These are phyloP conservation scores for Phengaris alcon DNA, from an alignment of 2,888 invertebrate genomes.

Conservation along the genomic window DNA sequence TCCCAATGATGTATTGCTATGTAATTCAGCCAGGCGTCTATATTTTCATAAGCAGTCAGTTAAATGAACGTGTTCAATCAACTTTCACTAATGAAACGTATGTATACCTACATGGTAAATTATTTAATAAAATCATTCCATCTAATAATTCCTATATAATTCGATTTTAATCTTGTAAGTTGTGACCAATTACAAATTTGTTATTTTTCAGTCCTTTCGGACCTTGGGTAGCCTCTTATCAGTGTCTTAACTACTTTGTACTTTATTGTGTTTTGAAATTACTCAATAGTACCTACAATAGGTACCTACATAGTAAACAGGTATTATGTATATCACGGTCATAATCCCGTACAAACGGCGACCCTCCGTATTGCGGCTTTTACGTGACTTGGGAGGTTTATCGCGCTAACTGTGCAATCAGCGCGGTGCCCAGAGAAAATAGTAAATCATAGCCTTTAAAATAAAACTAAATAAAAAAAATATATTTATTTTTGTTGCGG, in stretches of 20 bases:
- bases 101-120: no score
- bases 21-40: neutral
- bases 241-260: no score
- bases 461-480: no score
- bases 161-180: no score
- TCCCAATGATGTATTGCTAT: neutral
- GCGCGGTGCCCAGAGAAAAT: neutral
- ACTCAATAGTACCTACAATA: no score
- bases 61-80: neutral
- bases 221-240: no score
- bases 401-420: slow-evolving; percentile 7
- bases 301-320: neutral
- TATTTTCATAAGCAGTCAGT: neutral
- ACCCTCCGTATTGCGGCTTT: neutral
- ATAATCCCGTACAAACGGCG: neutral
- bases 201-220: no score
- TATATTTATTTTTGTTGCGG: no score
- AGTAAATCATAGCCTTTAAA: neutral
- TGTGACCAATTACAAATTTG: no score
- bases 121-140: no score
- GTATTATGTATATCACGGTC: slow-evolving; percentile 1
- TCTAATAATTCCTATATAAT: no score
- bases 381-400: slow-evolving; percentile 14
- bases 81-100: neutral
- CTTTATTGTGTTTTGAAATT: no score